Evolutionary conservation across 2,888 invertebrate genomes (phyloP), one percentile per base, ranked within the genome.

Genomic region (Erannis defoliaria): DNA sequence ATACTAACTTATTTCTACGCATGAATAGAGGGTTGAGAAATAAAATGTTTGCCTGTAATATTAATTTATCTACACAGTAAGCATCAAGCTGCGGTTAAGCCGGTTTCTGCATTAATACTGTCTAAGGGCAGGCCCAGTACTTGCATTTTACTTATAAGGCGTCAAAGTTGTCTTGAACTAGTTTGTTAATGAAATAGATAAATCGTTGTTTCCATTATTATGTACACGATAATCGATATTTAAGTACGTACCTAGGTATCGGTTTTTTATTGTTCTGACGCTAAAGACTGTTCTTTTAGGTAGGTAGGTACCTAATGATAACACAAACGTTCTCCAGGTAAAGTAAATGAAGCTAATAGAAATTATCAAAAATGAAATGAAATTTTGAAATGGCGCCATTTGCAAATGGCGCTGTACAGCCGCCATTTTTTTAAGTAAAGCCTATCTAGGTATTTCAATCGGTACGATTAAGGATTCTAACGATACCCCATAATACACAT

Each of bases 121-220:
- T 9, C 31, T 54, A 59, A 31, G 55, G 62, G 51, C 56, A 53
- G 45, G 53, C 21, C 50, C 55, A 56, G 59, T 62, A 55, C 59
- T 61, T 66, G 66, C 64, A 59, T 67, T 73, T n/a, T 50, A 60
- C 68, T 61, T 71, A 71, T 71, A 76, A 71, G 72, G 75, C 67
- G 68, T 65, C 46, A 70, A 71, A 75, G 71, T 71, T 68, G 65
- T 69, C 64, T 57, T 65, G 68, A 70, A 73, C 77, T 72, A 69
- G 75, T 76, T 71, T 68, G 23, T 56, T 68, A 70, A 59, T 66
- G 61, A 68, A 70, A 66, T 66, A 61, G 50, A 70, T 62, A 55
- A 55, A 29, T 40, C 49, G 58, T 45, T 55, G 35, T 55, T 50
- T 55, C 50, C 40, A 55, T 61, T 58, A 49, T 35, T 10, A 58